phyloP scores from a whole-genome alignment of 2,888 invertebrate species.

The Urechis unicinctus region DNA sequence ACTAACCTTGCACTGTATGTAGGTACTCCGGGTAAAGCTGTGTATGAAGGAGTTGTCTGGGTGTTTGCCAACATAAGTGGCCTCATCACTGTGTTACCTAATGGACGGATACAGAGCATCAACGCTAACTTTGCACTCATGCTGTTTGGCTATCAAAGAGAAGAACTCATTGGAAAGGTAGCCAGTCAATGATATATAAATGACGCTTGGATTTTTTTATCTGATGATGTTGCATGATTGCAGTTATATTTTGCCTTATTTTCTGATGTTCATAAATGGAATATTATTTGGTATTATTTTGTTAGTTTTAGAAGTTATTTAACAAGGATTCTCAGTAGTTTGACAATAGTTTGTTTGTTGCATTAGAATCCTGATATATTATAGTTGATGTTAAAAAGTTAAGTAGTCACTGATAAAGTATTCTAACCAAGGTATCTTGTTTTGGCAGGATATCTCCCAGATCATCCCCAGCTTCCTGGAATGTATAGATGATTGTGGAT shows the following conservation, averaged over 20 bases:
- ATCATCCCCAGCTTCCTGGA: slow-evolving; percentile 63
- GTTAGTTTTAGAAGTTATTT: too few relatives aligned
- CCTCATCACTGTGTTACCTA: slow-evolving; percentile 60
- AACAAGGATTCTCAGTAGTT: too few relatives aligned
- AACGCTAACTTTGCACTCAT: slow-evolving; percentile 65
- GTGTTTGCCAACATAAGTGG: slow-evolving; percentile 61
- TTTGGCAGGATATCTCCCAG: slow-evolving; percentile 38
- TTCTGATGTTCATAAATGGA: too few relatives aligned
- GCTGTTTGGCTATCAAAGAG: slow-evolving; percentile 61
- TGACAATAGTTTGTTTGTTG: too few relatives aligned
- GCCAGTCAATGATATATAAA: neutral
- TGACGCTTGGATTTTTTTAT: neutral
- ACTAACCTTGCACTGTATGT: too few relatives aligned
- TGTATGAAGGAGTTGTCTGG: slow-evolving; percentile 41
- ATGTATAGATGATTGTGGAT: too few relatives aligned
- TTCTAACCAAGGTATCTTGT: slow-evolving; percentile 1
- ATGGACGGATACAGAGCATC: slow-evolving; percentile 61
- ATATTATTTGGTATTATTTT: too few relatives aligned
- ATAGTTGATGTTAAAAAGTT: too few relatives aligned
- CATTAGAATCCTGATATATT: too few relatives aligned
- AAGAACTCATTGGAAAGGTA: slow-evolving; percentile 58
- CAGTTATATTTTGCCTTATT: neutral
- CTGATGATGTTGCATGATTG: neutral
- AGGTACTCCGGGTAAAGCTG: slow-evolving; percentile 10
- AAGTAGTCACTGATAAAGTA: neutral